These are phyloP conservation scores for Spizella passerina DNA, from an alignment of 2,797 vertebrate genomes.

Conservation along the genomic window DNA sequence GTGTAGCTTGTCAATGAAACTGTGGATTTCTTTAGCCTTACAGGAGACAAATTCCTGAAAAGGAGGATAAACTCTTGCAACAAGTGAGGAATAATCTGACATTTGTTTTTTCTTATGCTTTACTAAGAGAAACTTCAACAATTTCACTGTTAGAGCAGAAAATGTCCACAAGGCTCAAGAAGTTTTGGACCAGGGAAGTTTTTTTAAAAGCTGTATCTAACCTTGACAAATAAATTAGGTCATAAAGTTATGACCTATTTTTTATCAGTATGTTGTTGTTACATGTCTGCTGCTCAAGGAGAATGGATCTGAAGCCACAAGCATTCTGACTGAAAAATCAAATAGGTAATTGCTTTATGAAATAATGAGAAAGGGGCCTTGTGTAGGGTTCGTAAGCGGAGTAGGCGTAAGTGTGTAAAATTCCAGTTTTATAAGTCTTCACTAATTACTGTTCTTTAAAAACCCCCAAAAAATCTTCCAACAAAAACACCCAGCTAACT, in stretches of 20 bases:
- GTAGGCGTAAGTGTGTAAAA: neutral
- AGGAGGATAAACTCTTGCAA: neutral
- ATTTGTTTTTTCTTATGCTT: neutral
- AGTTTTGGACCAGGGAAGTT: neutral
- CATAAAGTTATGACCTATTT: neutral
- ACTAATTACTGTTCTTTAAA: conserved; percentile 1
- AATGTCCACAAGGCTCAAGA: neutral
- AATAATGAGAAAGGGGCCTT: neutral
- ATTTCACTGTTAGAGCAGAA: neutral
- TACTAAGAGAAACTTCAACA: neutral
- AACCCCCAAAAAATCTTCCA: neutral
- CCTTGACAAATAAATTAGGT: neutral
- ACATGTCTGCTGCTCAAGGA: conserved; percentile 14
- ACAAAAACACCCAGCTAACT: neutral
- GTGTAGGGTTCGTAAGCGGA: neutral
- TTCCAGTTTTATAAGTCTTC: neutral
- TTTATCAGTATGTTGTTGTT: conserved; percentile 24
- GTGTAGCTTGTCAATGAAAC: neutral
- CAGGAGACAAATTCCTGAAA: neutral
- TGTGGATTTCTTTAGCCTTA: neutral
- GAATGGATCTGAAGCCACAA: neutral
- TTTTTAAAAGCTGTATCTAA: neutral
- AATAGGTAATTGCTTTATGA: neutral
- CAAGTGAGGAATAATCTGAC: neutral
- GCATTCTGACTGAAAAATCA: conserved; percentile 9